Base-by-base conservation (phyloP, 2,888 invertebrate species). In the Drosophila birchii region DNA sequence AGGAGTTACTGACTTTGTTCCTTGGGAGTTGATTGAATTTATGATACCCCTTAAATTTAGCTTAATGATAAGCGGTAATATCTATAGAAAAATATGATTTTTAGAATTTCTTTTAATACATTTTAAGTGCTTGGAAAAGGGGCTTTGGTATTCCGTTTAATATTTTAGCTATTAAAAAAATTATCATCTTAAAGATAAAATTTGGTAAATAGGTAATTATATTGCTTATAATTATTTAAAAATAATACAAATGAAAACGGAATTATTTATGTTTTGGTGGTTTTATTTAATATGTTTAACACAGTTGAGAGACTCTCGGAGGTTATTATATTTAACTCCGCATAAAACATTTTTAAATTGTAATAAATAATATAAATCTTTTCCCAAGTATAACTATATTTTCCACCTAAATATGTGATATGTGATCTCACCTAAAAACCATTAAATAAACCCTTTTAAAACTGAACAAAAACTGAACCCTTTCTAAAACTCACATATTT, bases 1-100 rank as follows among this genome's bases (percentile, higher is more conserved):
- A 58, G 51, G 70, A 44, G 38, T 62, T 66, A 12, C 18, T 41
- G 49, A 41, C 32, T 9, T n/a, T 16, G 51, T n/a, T 2, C 0
- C 1, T 0, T 5, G 5, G 5, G 16, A 32, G 11, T 12, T 0
- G 3, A 20, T 14, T 2, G 16, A 20, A 6, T 0, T 3, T 5
- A 1, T 0, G 12, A 32, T 59, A 59, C 60, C 16, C 1, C 8
- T 20, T 39, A 29, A 16, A 8, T 5, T 18, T 0, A 4, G 29
- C 7, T 14, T 1, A 29, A 6, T n/a, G 3, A 11, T 11, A n/a
- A 6, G 3, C 0, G 12, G n/a, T 12, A 29, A 29, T 14, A 1
- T 14, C 3, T 8, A 7, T 3, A 3, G 3, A 20, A 26, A 26
- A 26, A 5, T 43, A 4, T 8, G 16, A 0, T 9, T 16, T 45